Conservation (phyloP, 2,888 invertebrate species). For the Tortricodes alternella region DNA sequence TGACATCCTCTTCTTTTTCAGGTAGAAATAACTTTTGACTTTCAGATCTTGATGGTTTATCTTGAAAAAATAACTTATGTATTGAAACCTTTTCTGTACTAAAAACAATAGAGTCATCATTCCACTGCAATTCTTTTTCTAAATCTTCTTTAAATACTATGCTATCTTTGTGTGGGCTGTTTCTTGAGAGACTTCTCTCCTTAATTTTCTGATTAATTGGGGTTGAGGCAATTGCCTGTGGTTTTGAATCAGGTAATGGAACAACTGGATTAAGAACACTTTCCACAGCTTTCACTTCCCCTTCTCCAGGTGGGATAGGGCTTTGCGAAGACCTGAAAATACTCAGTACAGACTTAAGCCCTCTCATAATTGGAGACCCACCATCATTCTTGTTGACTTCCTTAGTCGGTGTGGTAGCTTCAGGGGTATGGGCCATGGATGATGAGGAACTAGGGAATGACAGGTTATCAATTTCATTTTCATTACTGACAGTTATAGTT, state of each 20-base stretch:
- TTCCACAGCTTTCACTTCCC: constrained; percentile 31
- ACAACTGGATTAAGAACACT: constrained; percentile 34
- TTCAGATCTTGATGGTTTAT: constrained; percentile 35
- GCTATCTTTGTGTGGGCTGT: constrained; percentile 68
- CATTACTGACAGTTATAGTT: constrained; percentile 49
- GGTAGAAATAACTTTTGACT: constrained; percentile 24
- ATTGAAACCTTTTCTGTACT: constrained; percentile 69
- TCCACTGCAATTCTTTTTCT: constrained; percentile 71
- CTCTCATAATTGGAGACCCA: constrained; percentile 72
- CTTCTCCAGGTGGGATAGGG: constrained; percentile 57
- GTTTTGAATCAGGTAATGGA: constrained; percentile 22
- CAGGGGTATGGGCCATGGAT: constrained; percentile 61
- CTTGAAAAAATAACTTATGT: constrained; percentile 61
- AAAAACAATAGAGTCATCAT: constrained; percentile 69
- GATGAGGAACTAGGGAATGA: constrained; percentile 65
- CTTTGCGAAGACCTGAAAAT: constrained; percentile 75
- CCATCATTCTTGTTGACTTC: constrained; percentile 57
- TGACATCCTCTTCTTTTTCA: constrained; percentile 38
- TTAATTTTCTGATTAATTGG: constrained; percentile 55
- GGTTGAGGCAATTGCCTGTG: constrained; percentile 54
- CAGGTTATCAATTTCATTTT: constrained; percentile 54
- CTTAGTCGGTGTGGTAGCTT: constrained; percentile 71
- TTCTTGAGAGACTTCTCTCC: constrained; percentile 51
- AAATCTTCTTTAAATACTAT: constrained; percentile 70
- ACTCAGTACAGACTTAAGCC: constrained; percentile 69